Conservation (phyloP, 2,888 invertebrate genomes). For the Lycia hirtaria region DNA sequence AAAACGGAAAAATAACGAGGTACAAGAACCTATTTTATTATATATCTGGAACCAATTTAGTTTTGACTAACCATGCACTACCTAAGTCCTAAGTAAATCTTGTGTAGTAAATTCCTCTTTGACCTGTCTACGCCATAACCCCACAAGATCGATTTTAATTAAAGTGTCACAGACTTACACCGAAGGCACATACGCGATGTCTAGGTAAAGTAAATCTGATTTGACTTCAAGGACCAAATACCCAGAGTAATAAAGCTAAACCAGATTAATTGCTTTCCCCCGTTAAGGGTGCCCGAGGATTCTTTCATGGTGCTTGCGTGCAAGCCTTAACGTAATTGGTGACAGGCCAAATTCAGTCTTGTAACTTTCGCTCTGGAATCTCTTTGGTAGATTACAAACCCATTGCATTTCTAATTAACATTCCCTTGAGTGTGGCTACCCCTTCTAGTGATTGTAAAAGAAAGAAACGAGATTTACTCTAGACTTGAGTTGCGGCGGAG, state of each 20-base stretch:
- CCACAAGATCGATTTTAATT: conserved; percentile 34
- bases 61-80: background rate
- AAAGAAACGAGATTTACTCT: conserved; percentile 16
- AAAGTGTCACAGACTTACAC: conserved; percentile 31
- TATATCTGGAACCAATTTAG: too few relatives aligned
- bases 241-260: conserved; percentile 29
- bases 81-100: background rate
- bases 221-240: conserved; percentile 32
- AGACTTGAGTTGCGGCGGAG: conserved; percentile 5
- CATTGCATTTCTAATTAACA: conserved; percentile 49
- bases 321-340: conserved; percentile 42
- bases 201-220: conserved; percentile 36
- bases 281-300: conserved; percentile 13
- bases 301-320: conserved; percentile 22
- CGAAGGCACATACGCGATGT: conserved; percentile 19
- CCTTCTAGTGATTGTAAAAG: conserved; percentile 29
- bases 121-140: conserved; percentile 24
- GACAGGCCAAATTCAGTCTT: conserved; percentile 40
- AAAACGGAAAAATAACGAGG: too few relatives aligned
- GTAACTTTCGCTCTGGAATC: conserved; percentile 37
- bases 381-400: conserved; percentile 41
- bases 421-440: conserved; percentile 37
- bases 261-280: conserved; percentile 34
- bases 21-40: too few relatives aligned
- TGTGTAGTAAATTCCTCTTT: conserved; percentile 12